These are phyloP conservation scores for Hypercompe scribonia DNA, from an alignment of 2,888 invertebrate species.

Conservation along the genomic window DNA sequence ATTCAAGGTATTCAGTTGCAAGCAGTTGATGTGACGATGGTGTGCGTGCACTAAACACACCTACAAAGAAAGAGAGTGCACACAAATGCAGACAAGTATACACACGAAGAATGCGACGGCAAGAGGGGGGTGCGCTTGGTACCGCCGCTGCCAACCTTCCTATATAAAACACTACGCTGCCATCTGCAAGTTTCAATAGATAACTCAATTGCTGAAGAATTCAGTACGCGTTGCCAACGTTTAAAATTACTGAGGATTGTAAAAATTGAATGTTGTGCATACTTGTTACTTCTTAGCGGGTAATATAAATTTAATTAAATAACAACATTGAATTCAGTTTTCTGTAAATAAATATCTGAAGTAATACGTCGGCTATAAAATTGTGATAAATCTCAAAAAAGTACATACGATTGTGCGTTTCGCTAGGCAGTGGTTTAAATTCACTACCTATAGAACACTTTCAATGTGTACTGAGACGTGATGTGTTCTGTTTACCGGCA, in stretches of 20 bases:
- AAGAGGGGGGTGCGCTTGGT: conserved; percentile 57
- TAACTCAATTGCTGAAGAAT: conserved; percentile 82
- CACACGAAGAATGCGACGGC: conserved; percentile 51
- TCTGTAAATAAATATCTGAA: conserved; percentile 50
- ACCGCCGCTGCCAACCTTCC: conserved; percentile 69
- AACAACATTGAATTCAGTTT: conserved; percentile 54
- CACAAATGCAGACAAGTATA: conserved; percentile 33
- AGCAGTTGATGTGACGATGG: conserved; percentile 49
- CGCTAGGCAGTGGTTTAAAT: conserved; percentile 33
- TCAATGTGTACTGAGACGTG: conserved; percentile 55
- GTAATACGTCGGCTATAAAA: conserved; percentile 56
- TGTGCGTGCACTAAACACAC: conserved; percentile 62
- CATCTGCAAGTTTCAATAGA: conserved; percentile 86
- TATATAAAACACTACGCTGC: conserved; percentile 85
- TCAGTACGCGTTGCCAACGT: conserved; percentile 81
- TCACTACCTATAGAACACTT: conserved; percentile 43
- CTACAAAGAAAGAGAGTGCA: conserved; percentile 22
- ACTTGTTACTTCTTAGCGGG: conserved; percentile 71
- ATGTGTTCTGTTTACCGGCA: conserved; percentile 70
- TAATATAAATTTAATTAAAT: conserved; percentile 67
- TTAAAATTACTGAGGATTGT: conserved; percentile 63
- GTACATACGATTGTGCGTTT: conserved; percentile 52
- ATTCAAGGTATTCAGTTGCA: conserved; percentile 65
- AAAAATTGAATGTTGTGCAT: conserved; percentile 76
- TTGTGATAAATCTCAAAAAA: conserved; percentile 70